A percentile compares a stretch with the other conserved stretches of the same genome.
These are phyloP conservation scores for Pocillopora grandis DNA, from an alignment of 92 coral and sea anemone species.

Conservation along the genomic window DNA sequence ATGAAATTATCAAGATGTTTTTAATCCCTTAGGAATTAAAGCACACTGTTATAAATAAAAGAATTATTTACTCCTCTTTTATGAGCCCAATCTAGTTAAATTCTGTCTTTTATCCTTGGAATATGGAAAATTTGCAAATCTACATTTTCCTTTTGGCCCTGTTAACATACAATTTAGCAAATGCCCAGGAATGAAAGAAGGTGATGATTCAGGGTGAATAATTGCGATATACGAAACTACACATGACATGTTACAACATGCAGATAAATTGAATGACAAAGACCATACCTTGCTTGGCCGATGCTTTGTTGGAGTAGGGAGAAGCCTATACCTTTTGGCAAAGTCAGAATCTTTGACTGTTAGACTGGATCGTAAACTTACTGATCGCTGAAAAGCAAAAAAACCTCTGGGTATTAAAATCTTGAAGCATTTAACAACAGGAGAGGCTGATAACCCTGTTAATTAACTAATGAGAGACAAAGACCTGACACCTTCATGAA, in stretches of 20 bases:
- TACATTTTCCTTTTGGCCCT: neutral
- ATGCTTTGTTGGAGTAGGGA: conserved; percentile 81
- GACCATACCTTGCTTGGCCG: conserved; percentile 77
- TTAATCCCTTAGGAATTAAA: conserved; percentile 1
- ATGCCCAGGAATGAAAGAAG: conserved; percentile 2
- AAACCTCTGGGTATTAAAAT: neutral
- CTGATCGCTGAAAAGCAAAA: conserved; percentile 60
- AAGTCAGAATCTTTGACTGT: conserved; percentile 67
- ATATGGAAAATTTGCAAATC: neutral
- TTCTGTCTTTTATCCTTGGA: neutral
- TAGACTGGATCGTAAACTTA: conserved; percentile 64
- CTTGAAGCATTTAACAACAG: neutral
- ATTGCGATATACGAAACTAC: neutral
- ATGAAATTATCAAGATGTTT: neutral
- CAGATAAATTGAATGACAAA: neutral
- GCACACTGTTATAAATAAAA: neutral
- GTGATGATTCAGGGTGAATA: neutral
- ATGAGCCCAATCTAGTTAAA: neutral
- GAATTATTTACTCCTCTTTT: neutral
- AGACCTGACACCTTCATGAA: neutral
- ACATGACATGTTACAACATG: neutral
- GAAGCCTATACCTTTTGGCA: conserved; percentile 80
- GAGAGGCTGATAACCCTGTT: conserved; percentile 21
- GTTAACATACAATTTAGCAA: conserved; percentile 26
- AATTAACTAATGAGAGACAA: conserved; percentile 28